Base-by-base conservation (phyloP, 2,888 invertebrate genomes). In the Dryocosmus kuriphilus region DNA sequence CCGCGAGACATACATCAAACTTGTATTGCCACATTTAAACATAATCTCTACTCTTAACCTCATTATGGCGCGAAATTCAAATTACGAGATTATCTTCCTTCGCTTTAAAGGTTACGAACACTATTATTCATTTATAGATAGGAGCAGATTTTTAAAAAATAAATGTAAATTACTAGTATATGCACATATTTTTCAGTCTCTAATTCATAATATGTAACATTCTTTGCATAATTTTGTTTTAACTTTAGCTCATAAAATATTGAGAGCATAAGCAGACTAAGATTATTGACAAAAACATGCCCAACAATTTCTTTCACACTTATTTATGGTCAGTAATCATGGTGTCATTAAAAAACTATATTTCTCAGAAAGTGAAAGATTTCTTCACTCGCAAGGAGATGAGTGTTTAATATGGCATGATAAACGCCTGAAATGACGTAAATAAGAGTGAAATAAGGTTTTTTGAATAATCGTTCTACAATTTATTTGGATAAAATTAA, bases 271-370 rank as follows among this genome's bases (percentile, higher is more conserved):
- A 51, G 46, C 51, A 30, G 51, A 27, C 46, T 46, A 71, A 46
- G 8, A 46, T 38, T 67, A 67, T 27, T 71, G 51, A 71, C 51
- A 71, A 71, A 67, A 71, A 71, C 19, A 46, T 46, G 51, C 4
- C n/a, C 30, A 51, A 51, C 51, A 71, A 71, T 71, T 71, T n/a
- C 46, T 71, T 30, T 71, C 30, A 51, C 46, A 71, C 46, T 27
- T 71, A 51, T 71, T 71, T 71, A 51, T 51, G 51, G 71, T 71
- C 22, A 30, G 46, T 71, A 71, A 71, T 51, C 71, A 71, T 71
- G 30, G 46, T 46, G 71, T 71, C 71, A 71, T 71, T 71, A 71
- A 71, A 71, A 71, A 51, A 71, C 32, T 27, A 67, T 67, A 67
- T 67, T 67, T 67, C 67, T 67, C 27, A 27, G 46, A 46, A 67